Evolutionary conservation across 2,113 vertebrate species (phyloP).

Genomic region (Strix aluco): DNA sequence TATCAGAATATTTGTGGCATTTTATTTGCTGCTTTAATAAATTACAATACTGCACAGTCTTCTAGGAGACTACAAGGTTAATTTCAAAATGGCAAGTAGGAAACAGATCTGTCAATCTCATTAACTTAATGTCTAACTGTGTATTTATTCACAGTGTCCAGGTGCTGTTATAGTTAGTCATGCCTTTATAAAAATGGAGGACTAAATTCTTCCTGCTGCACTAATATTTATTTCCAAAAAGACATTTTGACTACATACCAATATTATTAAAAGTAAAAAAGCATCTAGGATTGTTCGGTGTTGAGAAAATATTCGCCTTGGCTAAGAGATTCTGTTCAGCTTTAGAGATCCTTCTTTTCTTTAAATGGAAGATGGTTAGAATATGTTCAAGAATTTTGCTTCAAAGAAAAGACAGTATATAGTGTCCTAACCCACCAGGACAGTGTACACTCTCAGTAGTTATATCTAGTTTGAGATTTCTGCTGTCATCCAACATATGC

Average conservation of each 20-base stretch:
- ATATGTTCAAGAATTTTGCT: background rate
- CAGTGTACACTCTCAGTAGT: background rate
- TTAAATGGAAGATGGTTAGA: background rate
- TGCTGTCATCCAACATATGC: background rate
- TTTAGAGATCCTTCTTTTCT: background rate
- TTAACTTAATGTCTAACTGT: constrained; percentile 29
- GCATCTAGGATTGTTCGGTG: background rate
- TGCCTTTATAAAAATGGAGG: background rate
- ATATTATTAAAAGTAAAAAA: background rate
- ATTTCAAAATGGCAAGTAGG: background rate
- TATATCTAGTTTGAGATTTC: background rate
- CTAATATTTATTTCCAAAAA: background rate
- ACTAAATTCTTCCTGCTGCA: background rate
- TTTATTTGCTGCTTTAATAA: constrained; percentile 19
- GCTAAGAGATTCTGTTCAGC: background rate
- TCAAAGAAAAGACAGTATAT: background rate
- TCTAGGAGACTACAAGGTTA: background rate
- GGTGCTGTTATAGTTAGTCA: background rate
- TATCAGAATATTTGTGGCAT: constrained; percentile 9
- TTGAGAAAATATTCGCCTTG: background rate
- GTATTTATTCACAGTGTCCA: background rate
- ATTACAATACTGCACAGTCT: background rate
- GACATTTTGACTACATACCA: background rate
- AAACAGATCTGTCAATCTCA: background rate
- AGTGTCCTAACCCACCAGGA: background rate